These are phyloP conservation scores for Paralichthys olivaceus DNA, from an alignment of 2,113 vertebrate species.

Conservation along the genomic window DNA sequence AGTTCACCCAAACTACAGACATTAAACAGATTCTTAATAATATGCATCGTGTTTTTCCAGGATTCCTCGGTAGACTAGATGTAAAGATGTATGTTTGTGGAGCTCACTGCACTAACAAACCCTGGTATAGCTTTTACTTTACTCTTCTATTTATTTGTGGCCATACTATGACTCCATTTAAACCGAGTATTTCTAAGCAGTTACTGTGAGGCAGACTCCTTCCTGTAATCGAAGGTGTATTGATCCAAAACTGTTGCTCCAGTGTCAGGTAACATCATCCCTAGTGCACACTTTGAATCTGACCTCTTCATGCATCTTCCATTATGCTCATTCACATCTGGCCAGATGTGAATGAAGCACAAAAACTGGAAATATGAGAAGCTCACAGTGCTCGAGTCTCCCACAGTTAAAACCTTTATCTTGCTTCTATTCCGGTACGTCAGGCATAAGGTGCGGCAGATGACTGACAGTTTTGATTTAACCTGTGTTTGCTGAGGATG, in stretches of 20 bases:
- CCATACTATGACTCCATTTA: neutral
- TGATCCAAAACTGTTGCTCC: constrained; percentile 31
- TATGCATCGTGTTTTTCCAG: neutral
- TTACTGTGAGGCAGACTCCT: constrained; percentile 1
- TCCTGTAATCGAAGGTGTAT: constrained; percentile 44
- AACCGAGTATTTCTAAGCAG: neutral
- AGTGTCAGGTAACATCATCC: constrained; percentile 11
- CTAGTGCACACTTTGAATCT: constrained; percentile 4
- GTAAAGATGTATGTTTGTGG: neutral
- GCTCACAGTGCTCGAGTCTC: neutral
- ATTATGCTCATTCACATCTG: neutral
- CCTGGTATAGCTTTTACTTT: neutral
- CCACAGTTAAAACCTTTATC: constrained; percentile 7
- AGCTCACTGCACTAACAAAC: neutral
- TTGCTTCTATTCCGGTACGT: neutral
- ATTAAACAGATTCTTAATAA: neutral
- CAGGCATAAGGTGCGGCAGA: neutral
- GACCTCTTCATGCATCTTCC: constrained; percentile 31
- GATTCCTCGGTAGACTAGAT: neutral
- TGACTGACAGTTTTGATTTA: constrained; percentile 31
- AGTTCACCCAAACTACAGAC: neutral
- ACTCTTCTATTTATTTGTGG: too few species aligned
- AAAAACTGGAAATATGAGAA: constrained; percentile 6
- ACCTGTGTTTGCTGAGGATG: constrained; percentile 30
- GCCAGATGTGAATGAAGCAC: neutral